Evolutionary conservation across 2,888 invertebrate genomes (phyloP).

Genomic region (Neoascia interrupta): DNA sequence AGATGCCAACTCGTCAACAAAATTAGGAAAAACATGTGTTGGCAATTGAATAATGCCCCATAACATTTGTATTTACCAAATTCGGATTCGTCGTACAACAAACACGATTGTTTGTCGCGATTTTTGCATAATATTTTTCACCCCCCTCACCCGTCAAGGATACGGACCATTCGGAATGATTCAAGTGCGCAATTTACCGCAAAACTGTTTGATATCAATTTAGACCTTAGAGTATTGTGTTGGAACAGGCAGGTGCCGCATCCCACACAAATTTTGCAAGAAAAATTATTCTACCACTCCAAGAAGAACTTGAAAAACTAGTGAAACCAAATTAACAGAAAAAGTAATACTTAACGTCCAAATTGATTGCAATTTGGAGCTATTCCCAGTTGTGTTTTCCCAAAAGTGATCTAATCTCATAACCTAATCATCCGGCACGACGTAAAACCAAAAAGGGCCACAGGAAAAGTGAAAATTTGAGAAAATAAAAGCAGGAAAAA

Average conservation of each 20-base stretch:
- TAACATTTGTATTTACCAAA: too few relatives aligned
- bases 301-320: not conserved
- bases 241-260: slow-evolving; percentile 54
- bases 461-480: slow-evolving; percentile 1
- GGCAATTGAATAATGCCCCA: too few relatives aligned
- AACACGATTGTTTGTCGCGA: too few relatives aligned
- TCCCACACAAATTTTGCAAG: slow-evolving; percentile 23
- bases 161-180: slow-evolving; percentile 49
- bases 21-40: too few relatives aligned
- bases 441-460: not conserved
- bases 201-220: slow-evolving; percentile 37
- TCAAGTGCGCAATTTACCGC: slow-evolving; percentile 57
- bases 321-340: not conserved
- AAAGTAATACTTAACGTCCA: not conserved
- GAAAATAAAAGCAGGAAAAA: slow-evolving; percentile 38
- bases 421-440: not conserved
- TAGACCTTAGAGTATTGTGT: slow-evolving; percentile 32
- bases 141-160: slow-evolving; percentile 16
- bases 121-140: slow-evolving; percentile 2
- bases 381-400: not conserved
- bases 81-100: too few relatives aligned
- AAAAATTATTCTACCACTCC: not conserved
- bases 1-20: too few relatives aligned
- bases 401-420: slow-evolving; percentile 6
- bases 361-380: not conserved